Percentiles rank a stretch among this genome's conserved stretches.
Conservation (phyloP, 1,140 invertebrate species). For the Ostrea denselamellosa region DNA sequence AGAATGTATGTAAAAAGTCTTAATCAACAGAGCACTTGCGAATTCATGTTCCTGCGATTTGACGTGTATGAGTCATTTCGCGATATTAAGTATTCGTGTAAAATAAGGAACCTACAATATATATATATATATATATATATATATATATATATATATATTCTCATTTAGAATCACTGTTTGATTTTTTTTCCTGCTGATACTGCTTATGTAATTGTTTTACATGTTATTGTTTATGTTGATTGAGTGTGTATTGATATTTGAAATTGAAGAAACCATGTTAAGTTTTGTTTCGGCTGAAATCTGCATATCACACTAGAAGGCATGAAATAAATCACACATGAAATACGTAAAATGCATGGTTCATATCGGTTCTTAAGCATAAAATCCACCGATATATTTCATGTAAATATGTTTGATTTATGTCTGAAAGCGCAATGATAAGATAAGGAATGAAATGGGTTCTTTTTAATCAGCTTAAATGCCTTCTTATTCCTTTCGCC, state of each 20-base stretch:
- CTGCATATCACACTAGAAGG: no score
- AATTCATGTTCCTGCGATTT: no score
- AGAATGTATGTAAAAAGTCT: no score
- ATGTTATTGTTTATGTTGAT: background rate
- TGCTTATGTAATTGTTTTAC: background rate
- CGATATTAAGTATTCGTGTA: no score
- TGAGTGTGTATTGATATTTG: no score
- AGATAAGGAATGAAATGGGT: background rate
- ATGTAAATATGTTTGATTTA: slow-evolving; percentile 18
- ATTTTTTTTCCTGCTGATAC: background rate
- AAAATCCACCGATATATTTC: background rate
- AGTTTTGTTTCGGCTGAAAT: no score
- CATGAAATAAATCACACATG: background rate
- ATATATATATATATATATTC: background rate
- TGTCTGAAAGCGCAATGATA: background rate
- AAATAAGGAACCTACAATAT: no score
- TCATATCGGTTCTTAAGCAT: background rate
- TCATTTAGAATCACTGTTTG: background rate
- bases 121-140: no score
- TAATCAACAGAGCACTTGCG: no score
- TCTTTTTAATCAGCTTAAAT: background rate
- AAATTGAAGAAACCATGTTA: no score
- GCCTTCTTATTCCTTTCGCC: background rate
- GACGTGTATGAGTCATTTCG: no score
- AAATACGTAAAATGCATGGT: background rate